A percentile compares a stretch with the other conserved stretches of the same genome.
These are phyloP conservation scores for Diabrotica virgifera DNA, from an alignment of 1,140 invertebrate species.

Conservation along the genomic window DNA sequence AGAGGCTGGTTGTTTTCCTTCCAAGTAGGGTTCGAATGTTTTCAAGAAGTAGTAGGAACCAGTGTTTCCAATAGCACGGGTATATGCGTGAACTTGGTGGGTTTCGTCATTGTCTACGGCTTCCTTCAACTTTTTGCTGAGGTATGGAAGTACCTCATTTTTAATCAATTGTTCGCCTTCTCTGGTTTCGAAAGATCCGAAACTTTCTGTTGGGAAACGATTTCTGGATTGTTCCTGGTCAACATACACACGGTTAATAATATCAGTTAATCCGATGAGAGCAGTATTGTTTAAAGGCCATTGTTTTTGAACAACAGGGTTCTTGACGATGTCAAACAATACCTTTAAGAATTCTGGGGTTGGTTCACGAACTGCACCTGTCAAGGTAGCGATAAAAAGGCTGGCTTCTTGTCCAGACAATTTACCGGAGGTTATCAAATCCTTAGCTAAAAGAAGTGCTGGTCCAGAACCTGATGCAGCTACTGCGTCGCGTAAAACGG, in stretches of 20 bases:
- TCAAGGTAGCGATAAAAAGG: conserved; percentile 52
- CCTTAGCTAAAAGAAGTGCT: conserved; percentile 57
- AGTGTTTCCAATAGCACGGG: conserved; percentile 61
- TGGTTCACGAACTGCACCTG: conserved; percentile 55
- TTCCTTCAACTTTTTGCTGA: conserved; percentile 53
- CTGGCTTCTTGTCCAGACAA: conserved; percentile 56
- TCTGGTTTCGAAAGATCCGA: conserved; percentile 53
- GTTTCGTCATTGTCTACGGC: conserved; percentile 53
- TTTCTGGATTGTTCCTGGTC: conserved; percentile 54
- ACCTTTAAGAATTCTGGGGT: conserved; percentile 60
- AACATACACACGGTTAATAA: conserved; percentile 58
- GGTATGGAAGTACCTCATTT: conserved; percentile 58
- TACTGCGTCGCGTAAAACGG: conserved; percentile 60
- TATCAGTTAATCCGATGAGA: conserved; percentile 55
- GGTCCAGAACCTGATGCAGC: conserved; percentile 63
- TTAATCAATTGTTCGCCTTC: conserved; percentile 51
- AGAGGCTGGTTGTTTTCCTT: conserved; percentile 55
- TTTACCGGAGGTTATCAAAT: conserved; percentile 58
- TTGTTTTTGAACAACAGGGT: conserved; percentile 51
- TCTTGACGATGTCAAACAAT: conserved; percentile 55
- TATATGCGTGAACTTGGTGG: conserved; percentile 57
- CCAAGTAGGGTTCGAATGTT: conserved; percentile 64
- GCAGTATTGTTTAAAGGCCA: conserved; percentile 52
- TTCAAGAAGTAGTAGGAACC: conserved; percentile 58
- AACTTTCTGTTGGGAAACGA: conserved; percentile 62